Percentiles rank a stretch among this genome's conserved stretches.
Evolutionary conservation across 2,113 vertebrate species (phyloP).

Genomic region (Condylura cristata): DNA sequence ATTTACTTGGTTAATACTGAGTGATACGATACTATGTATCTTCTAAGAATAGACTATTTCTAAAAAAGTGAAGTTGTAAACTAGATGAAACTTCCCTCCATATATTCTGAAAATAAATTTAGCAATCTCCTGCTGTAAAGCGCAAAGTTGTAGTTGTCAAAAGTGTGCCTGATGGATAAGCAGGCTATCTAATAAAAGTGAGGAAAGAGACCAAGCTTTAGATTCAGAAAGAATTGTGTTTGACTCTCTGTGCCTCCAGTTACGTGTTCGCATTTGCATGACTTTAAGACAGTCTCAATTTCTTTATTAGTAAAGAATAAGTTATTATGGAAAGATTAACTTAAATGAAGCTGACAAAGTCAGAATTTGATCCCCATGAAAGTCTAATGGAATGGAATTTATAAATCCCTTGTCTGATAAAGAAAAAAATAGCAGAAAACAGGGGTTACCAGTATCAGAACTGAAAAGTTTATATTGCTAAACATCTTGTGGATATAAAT

Average conservation of each 20-base stretch:
- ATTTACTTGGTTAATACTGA: not conserved
- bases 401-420: not conserved
- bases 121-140: not conserved
- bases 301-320: not conserved
- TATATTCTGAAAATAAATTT: not conserved
- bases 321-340: not conserved
- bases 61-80: conserved; percentile 16
- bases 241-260: not conserved
- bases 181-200: not conserved
- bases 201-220: not conserved
- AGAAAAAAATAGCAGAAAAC: not conserved
- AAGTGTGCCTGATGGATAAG: not conserved
- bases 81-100: not conserved
- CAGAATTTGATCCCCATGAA: not conserved
- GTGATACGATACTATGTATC: not conserved
- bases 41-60: no score
- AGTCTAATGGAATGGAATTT: not conserved
- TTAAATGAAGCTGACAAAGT: not conserved
- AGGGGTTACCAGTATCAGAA: not conserved
- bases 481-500: not conserved
- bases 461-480: not conserved
- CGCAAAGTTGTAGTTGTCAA: not conserved
- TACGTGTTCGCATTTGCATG: not conserved
- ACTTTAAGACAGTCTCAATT: not conserved
- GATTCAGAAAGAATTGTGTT: not conserved